These are phyloP conservation scores for Limnephilus rhombicus DNA, from an alignment of 2,888 invertebrate genomes.

Conservation along the genomic window DNA sequence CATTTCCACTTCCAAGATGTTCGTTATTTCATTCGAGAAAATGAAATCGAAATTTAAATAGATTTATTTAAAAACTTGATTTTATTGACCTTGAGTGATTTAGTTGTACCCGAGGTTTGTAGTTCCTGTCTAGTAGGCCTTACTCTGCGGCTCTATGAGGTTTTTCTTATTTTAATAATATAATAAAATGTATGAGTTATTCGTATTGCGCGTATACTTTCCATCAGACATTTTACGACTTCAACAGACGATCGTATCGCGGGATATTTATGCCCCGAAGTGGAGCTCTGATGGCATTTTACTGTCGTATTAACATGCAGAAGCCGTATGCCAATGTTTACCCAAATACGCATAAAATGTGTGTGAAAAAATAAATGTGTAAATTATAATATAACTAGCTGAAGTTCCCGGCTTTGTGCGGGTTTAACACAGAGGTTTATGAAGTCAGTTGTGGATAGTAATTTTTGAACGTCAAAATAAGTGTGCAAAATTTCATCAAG, in stretches of 20 bases:
- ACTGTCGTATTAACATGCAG: background rate
- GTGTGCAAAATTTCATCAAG: no score
- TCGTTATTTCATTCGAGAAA: no score
- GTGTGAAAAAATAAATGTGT: background rate
- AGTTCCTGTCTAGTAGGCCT: background rate
- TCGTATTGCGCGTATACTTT: background rate
- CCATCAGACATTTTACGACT: background rate
- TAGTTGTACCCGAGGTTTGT: background rate
- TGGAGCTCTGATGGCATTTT: background rate
- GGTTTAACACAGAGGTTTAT: no score
- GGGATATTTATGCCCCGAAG: conserved; percentile 5
- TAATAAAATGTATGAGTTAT: background rate
- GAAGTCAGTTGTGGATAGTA: no score
- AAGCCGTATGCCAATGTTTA: background rate
- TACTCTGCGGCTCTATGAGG: background rate
- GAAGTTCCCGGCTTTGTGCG: no score
- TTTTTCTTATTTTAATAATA: background rate
- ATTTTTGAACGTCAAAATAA: no score
- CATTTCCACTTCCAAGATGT: no score
- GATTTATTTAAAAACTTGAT: no score
- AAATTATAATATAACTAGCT: background rate
- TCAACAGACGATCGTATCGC: background rate
- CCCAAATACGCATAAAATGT: background rate
- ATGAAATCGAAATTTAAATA: no score
- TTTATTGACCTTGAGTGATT: background rate